Base-by-base conservation (phyloP, 2,797 vertebrate species). In the Gouania willdenowi region DNA sequence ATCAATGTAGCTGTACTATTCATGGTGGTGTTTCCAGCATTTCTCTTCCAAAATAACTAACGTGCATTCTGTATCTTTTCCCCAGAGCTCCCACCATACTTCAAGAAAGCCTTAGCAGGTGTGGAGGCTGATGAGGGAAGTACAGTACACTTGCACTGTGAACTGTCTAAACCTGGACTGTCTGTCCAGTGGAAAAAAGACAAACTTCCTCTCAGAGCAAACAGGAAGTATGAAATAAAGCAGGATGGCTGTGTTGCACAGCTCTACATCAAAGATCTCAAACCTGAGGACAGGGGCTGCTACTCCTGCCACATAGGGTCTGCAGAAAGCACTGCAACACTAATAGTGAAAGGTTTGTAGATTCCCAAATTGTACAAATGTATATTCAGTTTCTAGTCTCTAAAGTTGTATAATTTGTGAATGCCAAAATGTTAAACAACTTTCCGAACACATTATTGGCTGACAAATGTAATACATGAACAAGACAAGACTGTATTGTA, bases 141-240 rank as follows among this genome's bases (percentile, higher is more conserved):
- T 19, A 71, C 66, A 0, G 81, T 79, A 2, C 51, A 76, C 1
- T 55, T 95, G 17, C 48, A 2, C 55, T 94, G 92, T 53, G 87
- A 92, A 52, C 60, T 92, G 26, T 93, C 92, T 20, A 90, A 83
- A 32, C 38, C 79, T 41, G 79, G 52, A 3, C 27, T 66, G 1
- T 59, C 82, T 0, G 80, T 75, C 0, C 67, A 73, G 1, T 97
- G 94, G 94, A 82, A 76, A 71, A 95, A 88, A 58, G 91, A 87
- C 8, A 80, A 61, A 0, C 69, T 91, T 9, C 30, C 39, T 2
- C 76, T 97, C 53, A 87, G 82, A 47, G 67, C 86, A 0, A 81
- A 79, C 2, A 84, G 66, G 16, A 93, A 84, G 73, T 89, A 89
- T 0, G 83, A 92, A 19, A 81, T 93, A 13, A 64, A 84, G 3